Evolutionary conservation across 2,888 invertebrate species (phyloP).

Genomic region (Pristionchus japonicus): DNA sequence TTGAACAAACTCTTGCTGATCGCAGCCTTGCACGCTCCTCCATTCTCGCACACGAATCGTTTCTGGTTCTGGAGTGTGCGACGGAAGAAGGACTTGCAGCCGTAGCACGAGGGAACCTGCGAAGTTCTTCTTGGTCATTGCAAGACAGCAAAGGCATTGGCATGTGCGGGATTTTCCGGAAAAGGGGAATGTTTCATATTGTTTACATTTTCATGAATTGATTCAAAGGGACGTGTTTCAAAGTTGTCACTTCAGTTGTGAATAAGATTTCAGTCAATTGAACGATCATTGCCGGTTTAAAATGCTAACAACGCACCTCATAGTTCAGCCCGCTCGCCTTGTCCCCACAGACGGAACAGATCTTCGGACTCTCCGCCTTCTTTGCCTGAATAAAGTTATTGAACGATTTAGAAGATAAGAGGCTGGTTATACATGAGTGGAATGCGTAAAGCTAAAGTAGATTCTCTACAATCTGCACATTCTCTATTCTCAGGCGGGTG

Average conservation of each 20-base stretch:
- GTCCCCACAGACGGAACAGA: background rate
- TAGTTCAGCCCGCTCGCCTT: background rate
- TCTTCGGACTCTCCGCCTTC: constrained; percentile 2
- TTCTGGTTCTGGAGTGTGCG: background rate
- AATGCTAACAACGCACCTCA: background rate
- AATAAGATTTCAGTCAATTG: background rate
- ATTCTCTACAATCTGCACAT: too few relatives aligned
- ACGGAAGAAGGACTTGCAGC: constrained; percentile 32
- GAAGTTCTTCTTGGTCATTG: background rate
- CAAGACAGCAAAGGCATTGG: background rate
- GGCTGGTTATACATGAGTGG: too few relatives aligned
- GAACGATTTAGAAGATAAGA: too few relatives aligned
- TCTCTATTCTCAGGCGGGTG: too few relatives aligned
- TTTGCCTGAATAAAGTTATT: too few relatives aligned
- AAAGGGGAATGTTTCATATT: too few relatives aligned
- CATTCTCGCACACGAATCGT: background rate
- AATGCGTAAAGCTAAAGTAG: too few relatives aligned
- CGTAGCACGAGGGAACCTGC: constrained; percentile 16
- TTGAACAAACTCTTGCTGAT: background rate
- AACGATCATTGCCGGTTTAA: background rate
- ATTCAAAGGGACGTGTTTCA: background rate
- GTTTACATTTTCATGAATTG: too few relatives aligned
- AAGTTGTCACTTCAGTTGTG: background rate
- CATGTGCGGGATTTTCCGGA: too few relatives aligned
- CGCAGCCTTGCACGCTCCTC: background rate